phyloP scores from a whole-genome alignment of 2,113 vertebrate genomes.

The Tragelaphus buxtoni region DNA sequence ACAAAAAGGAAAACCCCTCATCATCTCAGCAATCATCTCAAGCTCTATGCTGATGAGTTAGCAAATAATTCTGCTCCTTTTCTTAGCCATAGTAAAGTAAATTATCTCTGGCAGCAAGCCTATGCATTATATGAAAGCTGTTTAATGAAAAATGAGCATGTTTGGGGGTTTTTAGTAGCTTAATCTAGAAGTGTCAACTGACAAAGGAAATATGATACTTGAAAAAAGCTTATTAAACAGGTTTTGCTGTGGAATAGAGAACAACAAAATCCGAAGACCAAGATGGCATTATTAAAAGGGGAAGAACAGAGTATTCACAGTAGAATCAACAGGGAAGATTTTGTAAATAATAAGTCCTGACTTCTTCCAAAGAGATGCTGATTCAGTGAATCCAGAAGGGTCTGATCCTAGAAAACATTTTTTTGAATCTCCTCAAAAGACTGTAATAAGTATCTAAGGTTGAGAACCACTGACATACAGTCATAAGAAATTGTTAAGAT shows the following conservation, averaged over 20 bases:
- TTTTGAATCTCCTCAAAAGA: background rate
- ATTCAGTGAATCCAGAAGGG: background rate
- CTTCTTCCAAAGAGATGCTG: background rate
- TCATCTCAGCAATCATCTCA: background rate
- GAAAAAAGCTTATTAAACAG: background rate
- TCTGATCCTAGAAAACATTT: background rate
- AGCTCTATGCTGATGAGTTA: too few relatives aligned
- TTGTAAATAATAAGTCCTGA: background rate
- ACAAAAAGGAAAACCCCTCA: background rate
- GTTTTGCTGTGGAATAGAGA: background rate
- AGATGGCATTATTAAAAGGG: background rate
- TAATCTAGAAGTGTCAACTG: background rate
- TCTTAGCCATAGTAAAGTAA: background rate
- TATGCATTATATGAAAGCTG: background rate
- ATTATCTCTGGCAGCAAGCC: background rate
- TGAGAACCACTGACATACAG: background rate
- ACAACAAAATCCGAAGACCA: background rate
- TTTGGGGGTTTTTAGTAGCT: background rate
- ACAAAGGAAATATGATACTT: background rate
- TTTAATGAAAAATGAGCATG: background rate
- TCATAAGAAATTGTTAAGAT: background rate
- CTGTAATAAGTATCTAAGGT: background rate
- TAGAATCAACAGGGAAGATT: background rate
- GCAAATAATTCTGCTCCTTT: background rate
- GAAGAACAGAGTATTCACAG: background rate